Percentiles rank a stretch among this genome's conserved stretches.
phyloP scores from a whole-genome alignment of 2,113 vertebrate species.

The Promerops cafer region DNA sequence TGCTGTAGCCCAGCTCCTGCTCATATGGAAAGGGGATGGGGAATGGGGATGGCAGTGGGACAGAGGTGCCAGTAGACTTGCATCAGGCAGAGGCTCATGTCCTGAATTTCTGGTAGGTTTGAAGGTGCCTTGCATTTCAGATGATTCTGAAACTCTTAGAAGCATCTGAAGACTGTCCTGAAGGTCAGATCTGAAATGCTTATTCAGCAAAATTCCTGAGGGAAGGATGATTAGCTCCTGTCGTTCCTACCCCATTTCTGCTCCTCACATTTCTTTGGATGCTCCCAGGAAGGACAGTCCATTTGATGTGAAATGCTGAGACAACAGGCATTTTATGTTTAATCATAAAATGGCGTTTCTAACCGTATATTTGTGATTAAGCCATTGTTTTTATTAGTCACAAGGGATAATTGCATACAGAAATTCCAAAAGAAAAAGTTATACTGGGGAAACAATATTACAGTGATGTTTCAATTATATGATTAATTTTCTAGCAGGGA shows the following conservation, averaged over 20 bases:
- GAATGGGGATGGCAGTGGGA: fast-evolving
- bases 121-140: background rate
- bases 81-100: fast-evolving
- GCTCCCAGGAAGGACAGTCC: background rate
- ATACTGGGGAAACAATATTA: background rate
- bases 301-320: constrained; percentile 27
- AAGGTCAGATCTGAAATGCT: background rate
- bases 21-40: background rate
- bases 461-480: background rate
- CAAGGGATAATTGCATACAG: constrained; percentile 65
- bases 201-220: background rate
- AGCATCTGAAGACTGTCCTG: background rate
- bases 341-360: constrained; percentile 49
- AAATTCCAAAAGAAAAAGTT: constrained; percentile 32
- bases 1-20: background rate
- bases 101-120: background rate
- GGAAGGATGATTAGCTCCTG: background rate
- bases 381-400: constrained; percentile 61
- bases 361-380: constrained; percentile 56
- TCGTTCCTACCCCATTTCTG: background rate
- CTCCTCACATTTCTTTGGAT: background rate
- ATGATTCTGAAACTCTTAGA: background rate
- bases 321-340: constrained; percentile 24
- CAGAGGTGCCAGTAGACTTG: background rate
- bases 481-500: constrained; percentile 41